These are phyloP conservation scores for Glossosoma conforme DNA, from an alignment of 1,140 invertebrate species.

Conservation along the genomic window DNA sequence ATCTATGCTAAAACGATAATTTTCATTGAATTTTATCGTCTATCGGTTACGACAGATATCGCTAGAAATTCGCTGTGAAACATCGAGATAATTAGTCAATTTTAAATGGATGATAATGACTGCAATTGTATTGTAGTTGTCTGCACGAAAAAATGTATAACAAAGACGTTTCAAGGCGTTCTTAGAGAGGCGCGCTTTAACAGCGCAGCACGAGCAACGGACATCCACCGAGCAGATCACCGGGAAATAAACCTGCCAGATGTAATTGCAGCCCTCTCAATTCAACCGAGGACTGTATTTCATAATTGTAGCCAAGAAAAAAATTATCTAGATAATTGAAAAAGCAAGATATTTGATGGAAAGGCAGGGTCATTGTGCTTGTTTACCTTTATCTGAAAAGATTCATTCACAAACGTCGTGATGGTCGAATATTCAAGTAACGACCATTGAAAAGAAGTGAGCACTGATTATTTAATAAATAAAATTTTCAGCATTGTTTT, in stretches of 20 bases:
- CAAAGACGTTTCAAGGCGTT: slow-evolving; percentile 9
- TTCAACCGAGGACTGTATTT: too few relatives aligned
- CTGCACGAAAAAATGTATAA: slow-evolving; percentile 2
- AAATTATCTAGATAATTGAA: too few relatives aligned
- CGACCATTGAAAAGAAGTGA: too few relatives aligned
- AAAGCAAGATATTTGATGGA: too few relatives aligned
- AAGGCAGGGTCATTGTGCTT: too few relatives aligned
- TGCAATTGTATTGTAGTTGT: slow-evolving; percentile 24
- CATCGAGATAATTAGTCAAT: slow-evolving; percentile 18
- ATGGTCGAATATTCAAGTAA: too few relatives aligned
- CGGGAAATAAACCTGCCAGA: slow-evolving; percentile 16
- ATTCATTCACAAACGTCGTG: too few relatives aligned
- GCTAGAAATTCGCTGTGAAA: slow-evolving; percentile 20
- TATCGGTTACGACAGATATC: slow-evolving; percentile 11
- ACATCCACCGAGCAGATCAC: slow-evolving; percentile 1
- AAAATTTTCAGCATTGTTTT: too few relatives aligned
- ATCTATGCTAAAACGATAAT: not conserved
- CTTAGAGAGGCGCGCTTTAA: not conserved
- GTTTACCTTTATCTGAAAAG: too few relatives aligned
- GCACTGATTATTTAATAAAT: too few relatives aligned
- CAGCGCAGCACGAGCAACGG: not conserved
- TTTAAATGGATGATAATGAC: slow-evolving; percentile 18
- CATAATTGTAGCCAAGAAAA: too few relatives aligned
- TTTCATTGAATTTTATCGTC: too few relatives aligned
- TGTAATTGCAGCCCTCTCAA: slow-evolving; percentile 13